Evolutionary conservation across 1,140 invertebrate genomes (phyloP).

Genomic region (Oreohelix idahoensis): DNA sequence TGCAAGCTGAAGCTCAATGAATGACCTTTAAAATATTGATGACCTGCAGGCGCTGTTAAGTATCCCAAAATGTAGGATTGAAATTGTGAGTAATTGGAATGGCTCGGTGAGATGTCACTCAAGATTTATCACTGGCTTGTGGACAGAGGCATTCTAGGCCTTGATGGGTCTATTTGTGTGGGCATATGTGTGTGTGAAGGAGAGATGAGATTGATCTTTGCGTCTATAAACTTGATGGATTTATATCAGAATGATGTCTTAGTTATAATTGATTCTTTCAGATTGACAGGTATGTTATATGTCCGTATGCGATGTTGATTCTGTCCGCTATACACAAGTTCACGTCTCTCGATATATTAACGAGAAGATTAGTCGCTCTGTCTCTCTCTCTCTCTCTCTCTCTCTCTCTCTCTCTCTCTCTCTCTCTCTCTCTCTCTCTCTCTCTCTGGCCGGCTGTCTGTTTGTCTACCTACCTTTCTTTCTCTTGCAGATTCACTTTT

Average conservation of each 20-base stretch:
- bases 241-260: neutral
- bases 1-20: too few relatives aligned
- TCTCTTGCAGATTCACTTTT: too few relatives aligned
- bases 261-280: neutral
- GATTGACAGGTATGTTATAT: neutral
- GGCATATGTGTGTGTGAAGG: neutral
- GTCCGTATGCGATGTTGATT: neutral
- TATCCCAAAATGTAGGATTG: neutral
- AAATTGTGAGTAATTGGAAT: neutral
- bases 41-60: too few relatives aligned
- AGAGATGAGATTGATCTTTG: neutral
- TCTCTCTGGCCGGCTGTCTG: slow-evolving; percentile 2
- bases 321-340: neutral
- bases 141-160: too few relatives aligned
- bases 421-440: slow-evolving; percentile 28
- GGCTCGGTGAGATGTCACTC: neutral
- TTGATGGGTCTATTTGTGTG: neutral
- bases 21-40: too few relatives aligned
- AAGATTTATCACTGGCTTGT: neutral
- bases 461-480: neutral
- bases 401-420: slow-evolving; percentile 25
- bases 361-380: neutral
- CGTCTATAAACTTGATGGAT: neutral
- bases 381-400: slow-evolving; percentile 32
- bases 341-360: too few relatives aligned